Evolutionary conservation across 30 jellyfish, hydroid and myxozoan species (phyloP), one percentile per base, ranked within the genome.

Genomic region (Sanderia malayensis): DNA sequence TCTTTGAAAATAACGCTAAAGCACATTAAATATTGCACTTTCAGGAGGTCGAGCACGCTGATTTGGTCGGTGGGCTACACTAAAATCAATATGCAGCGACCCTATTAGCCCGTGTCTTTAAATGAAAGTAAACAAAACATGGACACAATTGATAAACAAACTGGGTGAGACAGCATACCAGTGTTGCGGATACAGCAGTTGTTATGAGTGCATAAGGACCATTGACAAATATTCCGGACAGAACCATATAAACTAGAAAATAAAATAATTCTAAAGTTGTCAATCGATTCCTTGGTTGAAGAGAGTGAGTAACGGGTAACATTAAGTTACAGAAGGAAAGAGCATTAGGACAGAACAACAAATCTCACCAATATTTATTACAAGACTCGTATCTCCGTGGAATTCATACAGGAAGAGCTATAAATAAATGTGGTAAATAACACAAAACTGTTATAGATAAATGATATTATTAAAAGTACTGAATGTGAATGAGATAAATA

Each of bases 191-290:
- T 10, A 89, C 95, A 21, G 97, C 97, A 24, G 97, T 89, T 20
- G 97, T 89, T 22, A 89, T 89, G 29, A 89, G 66, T 13, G 97
- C 97, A 62, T 89, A 89, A 22, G 97, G 97, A 6, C 97, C 97
- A 74, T 89, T 89, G 47, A 89, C 97, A 65, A 89, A 89, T 45
- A 82, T 44, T 18, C 97, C 97, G 37, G 97, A 47, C 4, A 67
- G 13, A 13, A 89, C 60, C 94, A 89, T 83, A 61, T 61, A 64
- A 31, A 52, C 94, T 81, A 58, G 15, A 53, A 66, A 23, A 57
- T 3, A 49, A 49, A 3, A 49, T 4, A 19, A 49, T n/a, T n/a
- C n/a, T n/a, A n/a, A n/a, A n/a, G n/a, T n/a, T n/a, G n/a, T n/a
- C n/a, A n/a, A n/a, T n/a, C n/a, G n/a, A n/a, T n/a, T n/a, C n/a